A percentile compares a stretch with the other conserved stretches of the same genome.
phyloP scores from a whole-genome alignment of 2,797 vertebrate genomes.

The Poliocrania exsul region DNA sequence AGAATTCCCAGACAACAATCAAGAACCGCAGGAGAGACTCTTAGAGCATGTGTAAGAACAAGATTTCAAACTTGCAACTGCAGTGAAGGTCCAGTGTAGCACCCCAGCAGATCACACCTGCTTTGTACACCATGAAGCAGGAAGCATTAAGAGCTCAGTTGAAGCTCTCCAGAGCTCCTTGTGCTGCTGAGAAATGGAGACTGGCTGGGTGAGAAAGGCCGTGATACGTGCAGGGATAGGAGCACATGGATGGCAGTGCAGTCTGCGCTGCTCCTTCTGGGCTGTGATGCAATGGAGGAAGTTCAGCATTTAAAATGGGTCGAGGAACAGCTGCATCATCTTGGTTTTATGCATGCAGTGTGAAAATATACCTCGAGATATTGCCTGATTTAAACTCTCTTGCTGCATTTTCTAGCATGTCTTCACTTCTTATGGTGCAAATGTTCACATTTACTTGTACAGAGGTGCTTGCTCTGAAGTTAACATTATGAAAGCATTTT shows the following conservation, averaged over 20 bases:
- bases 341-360: background rate
- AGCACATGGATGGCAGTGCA: background rate
- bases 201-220: background rate
- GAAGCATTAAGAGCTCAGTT: background rate
- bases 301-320: background rate
- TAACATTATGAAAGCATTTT: background rate
- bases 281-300: background rate
- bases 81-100: background rate
- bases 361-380: background rate
- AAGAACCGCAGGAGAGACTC: background rate
- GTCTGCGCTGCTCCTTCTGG: background rate
- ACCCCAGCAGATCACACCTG: background rate
- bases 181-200: background rate
- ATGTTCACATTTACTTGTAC: background rate
- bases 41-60: accelerated
- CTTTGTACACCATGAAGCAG: background rate
- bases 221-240: accelerated
- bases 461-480: accelerated
- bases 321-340: background rate
- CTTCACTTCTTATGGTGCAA: background rate
- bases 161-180: background rate
- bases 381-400: background rate
- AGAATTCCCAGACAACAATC: background rate
- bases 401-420: background rate
- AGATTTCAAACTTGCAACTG: background rate